phyloP scores from a whole-genome alignment of 1,140 invertebrate genomes.

The Macrocentrus cingulum region DNA sequence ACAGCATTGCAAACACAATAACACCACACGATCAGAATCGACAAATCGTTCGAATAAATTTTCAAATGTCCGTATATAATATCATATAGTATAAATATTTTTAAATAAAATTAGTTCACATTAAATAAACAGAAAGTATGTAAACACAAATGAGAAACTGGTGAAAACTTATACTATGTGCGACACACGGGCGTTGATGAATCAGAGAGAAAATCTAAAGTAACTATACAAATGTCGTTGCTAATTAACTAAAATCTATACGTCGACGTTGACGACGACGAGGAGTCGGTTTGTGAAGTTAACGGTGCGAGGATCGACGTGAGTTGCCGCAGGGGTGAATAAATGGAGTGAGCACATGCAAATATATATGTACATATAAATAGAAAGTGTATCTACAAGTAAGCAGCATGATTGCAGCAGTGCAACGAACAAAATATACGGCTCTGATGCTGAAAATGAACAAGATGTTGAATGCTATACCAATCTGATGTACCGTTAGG shows the following conservation, averaged over 20 bases:
- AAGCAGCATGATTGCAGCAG: not conserved
- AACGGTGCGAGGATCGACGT: slow-evolving; percentile 22
- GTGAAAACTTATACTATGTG: no score
- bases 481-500: not conserved
- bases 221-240: slow-evolving; percentile 15
- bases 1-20: not conserved
- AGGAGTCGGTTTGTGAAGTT: slow-evolving; percentile 24
- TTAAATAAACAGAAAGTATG: no score
- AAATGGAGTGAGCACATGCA: not conserved
- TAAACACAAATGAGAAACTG: no score
- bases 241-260: slow-evolving; percentile 12
- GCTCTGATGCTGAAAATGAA: not conserved
- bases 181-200: not conserved
- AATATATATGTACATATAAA: not conserved
- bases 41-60: not conserved
- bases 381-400: not conserved
- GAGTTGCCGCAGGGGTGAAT: slow-evolving; percentile 11
- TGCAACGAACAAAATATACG: slow-evolving; percentile 21
- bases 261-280: not conserved
- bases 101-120: no score
- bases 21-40: slow-evolving; percentile 9
- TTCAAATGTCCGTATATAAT: not conserved
- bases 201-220: not conserved
- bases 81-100: not conserved
- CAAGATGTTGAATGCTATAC: not conserved